Conservation (phyloP, 2,888 invertebrate species). For the Tenthredo notha region DNA sequence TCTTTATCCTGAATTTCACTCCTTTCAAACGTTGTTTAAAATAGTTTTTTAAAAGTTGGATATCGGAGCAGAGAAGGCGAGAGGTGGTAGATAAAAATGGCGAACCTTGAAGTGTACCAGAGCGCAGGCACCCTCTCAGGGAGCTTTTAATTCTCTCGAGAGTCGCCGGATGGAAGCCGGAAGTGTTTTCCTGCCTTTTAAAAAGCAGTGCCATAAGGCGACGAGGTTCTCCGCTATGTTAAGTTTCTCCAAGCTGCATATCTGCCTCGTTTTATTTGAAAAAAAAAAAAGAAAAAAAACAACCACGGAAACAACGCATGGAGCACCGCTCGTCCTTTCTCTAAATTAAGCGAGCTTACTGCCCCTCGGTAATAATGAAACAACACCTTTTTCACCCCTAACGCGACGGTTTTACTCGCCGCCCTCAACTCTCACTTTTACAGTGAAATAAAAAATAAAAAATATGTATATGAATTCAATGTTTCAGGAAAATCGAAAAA, state of each 20-base stretch:
- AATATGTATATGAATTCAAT: neutral
- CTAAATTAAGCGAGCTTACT: neutral
- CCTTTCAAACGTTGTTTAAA: neutral
- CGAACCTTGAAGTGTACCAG: neutral
- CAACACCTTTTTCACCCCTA: neutral
- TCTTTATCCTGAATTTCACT: neutral
- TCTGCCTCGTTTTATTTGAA: neutral
- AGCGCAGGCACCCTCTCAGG: neutral
- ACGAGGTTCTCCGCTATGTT: neutral
- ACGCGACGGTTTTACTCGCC: neutral
- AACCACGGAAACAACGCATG: neutral
- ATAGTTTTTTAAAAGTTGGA: neutral
- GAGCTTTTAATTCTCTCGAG: conserved; percentile 32
- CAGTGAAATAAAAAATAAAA: neutral
- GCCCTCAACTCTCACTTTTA: neutral
- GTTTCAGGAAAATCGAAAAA: neutral
- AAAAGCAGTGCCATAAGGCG: conserved; percentile 22
- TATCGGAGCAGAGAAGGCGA: neutral
- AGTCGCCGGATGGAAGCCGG: conserved; percentile 32
- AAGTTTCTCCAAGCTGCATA: neutral
- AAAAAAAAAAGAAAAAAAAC: neutral
- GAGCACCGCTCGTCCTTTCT: neutral
- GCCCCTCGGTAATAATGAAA: conserved; percentile 23
- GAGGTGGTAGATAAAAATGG: neutral
- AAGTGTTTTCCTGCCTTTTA: conserved; percentile 33